A percentile compares a stretch with the other conserved stretches of the same genome.
phyloP scores from a whole-genome alignment of 2,797 vertebrate species.

The Cyclopterus lumpus region DNA sequence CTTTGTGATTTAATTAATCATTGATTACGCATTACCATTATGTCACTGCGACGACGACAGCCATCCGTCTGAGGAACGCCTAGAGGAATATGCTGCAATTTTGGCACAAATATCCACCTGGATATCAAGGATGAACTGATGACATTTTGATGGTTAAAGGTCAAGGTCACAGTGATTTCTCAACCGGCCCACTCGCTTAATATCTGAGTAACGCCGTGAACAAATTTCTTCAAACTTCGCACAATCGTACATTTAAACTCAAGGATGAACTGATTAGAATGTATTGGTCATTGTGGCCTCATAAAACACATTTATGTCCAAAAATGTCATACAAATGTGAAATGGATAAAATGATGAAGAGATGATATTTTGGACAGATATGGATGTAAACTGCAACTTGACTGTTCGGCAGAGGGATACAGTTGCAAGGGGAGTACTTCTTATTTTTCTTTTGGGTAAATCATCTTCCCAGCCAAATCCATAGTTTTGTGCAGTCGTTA shows the following conservation, averaged over 20 bases:
- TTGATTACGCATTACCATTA: no score
- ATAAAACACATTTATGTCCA: neutral
- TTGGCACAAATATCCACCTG: no score
- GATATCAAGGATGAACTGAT: no score
- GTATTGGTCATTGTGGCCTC: neutral
- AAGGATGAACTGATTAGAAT: neutral
- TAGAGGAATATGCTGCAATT: neutral
- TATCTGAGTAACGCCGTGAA: no score
- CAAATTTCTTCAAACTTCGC: neutral
- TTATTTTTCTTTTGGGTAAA: neutral
- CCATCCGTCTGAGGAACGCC: neutral
- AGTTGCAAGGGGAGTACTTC: neutral
- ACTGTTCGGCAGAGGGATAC: no score
- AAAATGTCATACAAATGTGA: neutral
- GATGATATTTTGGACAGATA: neutral
- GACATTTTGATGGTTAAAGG: no score
- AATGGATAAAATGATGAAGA: neutral
- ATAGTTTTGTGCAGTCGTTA: neutral
- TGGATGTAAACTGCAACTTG: no score
- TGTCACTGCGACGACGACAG: neutral
- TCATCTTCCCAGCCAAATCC: neutral
- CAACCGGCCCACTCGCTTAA: neutral
- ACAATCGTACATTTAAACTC: neutral
- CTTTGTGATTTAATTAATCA: slow-evolving; percentile 1
- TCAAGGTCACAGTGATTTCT: no score